Conservation (phyloP, 2,888 invertebrate genomes). For the Yponomeuta sedellus region DNA sequence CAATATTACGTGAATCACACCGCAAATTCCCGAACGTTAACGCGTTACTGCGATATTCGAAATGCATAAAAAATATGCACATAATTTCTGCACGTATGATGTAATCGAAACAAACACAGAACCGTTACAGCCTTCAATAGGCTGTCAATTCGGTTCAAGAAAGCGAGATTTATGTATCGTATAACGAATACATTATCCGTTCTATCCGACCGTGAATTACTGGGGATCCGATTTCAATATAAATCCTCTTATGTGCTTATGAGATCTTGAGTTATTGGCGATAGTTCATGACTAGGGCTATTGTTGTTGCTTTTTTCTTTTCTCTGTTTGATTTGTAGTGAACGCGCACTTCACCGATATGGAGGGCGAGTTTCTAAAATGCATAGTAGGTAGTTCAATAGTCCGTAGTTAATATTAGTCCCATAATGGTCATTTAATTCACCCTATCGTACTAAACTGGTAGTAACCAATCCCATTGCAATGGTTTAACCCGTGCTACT, state of each 20-base stretch:
- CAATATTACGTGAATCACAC: background rate
- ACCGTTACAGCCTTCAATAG: background rate
- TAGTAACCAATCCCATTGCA: too few species aligned
- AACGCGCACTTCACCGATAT: background rate
- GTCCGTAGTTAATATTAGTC: too few species aligned
- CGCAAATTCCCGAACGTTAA: background rate
- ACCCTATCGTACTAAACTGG: too few species aligned
- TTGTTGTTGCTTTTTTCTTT: background rate
- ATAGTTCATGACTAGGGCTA: background rate
- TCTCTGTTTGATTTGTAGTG: background rate
- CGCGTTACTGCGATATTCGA: background rate
- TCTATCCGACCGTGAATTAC: constrained; percentile 10
- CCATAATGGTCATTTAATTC: too few species aligned
- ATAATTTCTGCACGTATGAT: background rate
- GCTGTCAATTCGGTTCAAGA: constrained; percentile 5
- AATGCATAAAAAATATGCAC: background rate
- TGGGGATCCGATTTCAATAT: constrained; percentile 10
- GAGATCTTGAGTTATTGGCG: constrained; percentile 5
- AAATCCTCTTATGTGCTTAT: constrained; percentile 12
- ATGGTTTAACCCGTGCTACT: too few species aligned
- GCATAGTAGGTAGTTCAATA: too few species aligned
- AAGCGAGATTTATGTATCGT: constrained; percentile 4
- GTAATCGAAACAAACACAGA: background rate
- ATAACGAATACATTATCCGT: constrained; percentile 14
- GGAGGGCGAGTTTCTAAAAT: too few species aligned